Evolutionary conservation across 2,888 invertebrate species (phyloP), one percentile per base, ranked within the genome.

Genomic region (Andrena bicolor): DNA sequence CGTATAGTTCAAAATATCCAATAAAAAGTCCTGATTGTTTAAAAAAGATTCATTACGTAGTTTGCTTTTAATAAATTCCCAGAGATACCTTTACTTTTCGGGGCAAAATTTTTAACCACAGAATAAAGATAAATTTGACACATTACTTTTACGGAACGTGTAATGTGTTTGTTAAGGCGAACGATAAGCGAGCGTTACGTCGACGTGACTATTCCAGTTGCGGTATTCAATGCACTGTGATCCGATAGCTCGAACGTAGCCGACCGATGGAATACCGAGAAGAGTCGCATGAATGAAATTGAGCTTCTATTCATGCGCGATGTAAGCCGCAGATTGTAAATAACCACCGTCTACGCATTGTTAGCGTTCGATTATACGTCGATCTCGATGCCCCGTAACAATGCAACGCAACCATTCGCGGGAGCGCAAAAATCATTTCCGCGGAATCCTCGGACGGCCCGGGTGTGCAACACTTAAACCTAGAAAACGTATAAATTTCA

Each of bases 241-340:
- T 76, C 71, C 80, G 75, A 84, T 75, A 82, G 74, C 78, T 74
- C 66, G 76, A 70, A 68, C 65, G 73, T 81, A 76, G 72, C 74
- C 61, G 66, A 76, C 58, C 71, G 78, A 76, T 80, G 74, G 74
- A 82, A 79, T 77, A 73, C 73, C 26, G 63, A 76, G 78, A 79
- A 66, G 75, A 72, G 83, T 79, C 83, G 88, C 88, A 92, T 92
- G 92, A 92, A 92, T 92, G 92, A 91, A 91, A 87, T 86, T 90
- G 89, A 88, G 86, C 86, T 89, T 78, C 90, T 92, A 91, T 92
- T 92, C 90, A 92, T 90, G 86, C 89, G 81, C 86, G 82, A 83
- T 84, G 63, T 84, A 86, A 86, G 86, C 84, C 87, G 86, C 86
- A 86, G 85, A 83, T 90, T 85, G 89, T 89, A 90, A 90, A 89